These are phyloP conservation scores for Oscheius sp. DNA, from an alignment of 2,888 invertebrate genomes.

Conservation along the genomic window DNA sequence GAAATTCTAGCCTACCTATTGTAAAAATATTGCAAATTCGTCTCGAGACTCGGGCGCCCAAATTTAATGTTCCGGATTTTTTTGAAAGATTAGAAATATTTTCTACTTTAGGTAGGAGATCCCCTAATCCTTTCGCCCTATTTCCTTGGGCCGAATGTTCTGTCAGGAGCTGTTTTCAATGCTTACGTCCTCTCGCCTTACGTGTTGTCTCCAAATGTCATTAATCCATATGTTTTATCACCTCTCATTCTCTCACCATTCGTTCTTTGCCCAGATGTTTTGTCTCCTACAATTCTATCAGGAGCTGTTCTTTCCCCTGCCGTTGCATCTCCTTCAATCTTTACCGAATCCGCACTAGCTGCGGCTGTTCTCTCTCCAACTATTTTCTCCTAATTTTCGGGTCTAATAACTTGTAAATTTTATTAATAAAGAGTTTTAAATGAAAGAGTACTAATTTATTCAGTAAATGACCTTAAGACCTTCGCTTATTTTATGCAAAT, in stretches of 20 bases:
- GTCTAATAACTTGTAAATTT: background rate
- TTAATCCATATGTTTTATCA: conserved; percentile 47
- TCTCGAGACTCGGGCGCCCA: too few relatives aligned
- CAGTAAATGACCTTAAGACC: too few relatives aligned
- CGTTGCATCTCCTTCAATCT: conserved; percentile 59
- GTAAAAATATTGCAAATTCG: conserved; percentile 3
- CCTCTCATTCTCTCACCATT: conserved; percentile 59
- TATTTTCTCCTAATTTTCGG: conserved; percentile 15
- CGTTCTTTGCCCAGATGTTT: conserved; percentile 53
- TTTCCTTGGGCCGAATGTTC: conserved; percentile 57
- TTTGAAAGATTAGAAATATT: too few relatives aligned
- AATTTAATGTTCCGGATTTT: too few relatives aligned
- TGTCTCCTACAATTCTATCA: conserved; percentile 60
- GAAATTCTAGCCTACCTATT: too few relatives aligned
- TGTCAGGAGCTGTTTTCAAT: conserved; percentile 65
- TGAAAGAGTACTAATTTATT: too few relatives aligned
- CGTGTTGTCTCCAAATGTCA: conserved; percentile 48
- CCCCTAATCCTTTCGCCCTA: conserved; percentile 52
- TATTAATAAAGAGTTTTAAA: background rate
- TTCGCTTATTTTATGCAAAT: background rate
- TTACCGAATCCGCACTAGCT: conserved; percentile 60
- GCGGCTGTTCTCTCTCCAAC: conserved; percentile 60
- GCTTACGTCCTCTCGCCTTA: conserved; percentile 65
- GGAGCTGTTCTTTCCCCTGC: conserved; percentile 54
- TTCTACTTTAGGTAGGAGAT: conserved; percentile 40